Evolutionary conservation across 1,140 invertebrate species (phyloP).

Genomic region (Oppia nitens): DNA sequence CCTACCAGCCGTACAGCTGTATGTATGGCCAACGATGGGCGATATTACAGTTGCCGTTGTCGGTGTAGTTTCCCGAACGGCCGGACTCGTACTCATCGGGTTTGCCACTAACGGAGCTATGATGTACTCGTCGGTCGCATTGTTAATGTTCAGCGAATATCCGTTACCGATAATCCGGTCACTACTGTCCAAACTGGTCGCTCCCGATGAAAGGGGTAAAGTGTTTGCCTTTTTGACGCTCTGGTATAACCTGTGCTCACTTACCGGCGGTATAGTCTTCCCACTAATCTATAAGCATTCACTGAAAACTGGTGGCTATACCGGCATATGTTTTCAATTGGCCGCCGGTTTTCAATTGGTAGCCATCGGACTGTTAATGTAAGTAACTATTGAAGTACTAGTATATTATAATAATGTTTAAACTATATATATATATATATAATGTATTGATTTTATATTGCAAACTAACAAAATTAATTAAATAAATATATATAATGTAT

Average conservation of each 20-base stretch:
- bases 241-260: constrained; percentile 25
- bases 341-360: constrained; percentile 9
- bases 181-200: constrained; percentile 31
- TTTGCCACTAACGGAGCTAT: constrained; percentile 22
- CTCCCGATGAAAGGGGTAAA: constrained; percentile 32
- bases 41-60: constrained; percentile 27
- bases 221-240: constrained; percentile 32
- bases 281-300: background rate
- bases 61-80: constrained; percentile 29
- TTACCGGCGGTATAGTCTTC: constrained; percentile 7
- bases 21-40: constrained; percentile 13
- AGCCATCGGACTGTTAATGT: constrained; percentile 6
- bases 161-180: constrained; percentile 31
- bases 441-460: too few relatives aligned
- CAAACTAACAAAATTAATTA: too few relatives aligned
- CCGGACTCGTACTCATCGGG: constrained; percentile 26
- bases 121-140: background rate
- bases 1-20: background rate
- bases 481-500: too few relatives aligned
- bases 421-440: too few relatives aligned
- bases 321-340: constrained; percentile 12
- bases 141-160: constrained; percentile 31
- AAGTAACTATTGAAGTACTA: too few relatives aligned
- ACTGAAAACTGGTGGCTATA: background rate
- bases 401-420: too few relatives aligned